Conservation (phyloP, 2,113 vertebrate species). For the Equus przewalskii region DNA sequence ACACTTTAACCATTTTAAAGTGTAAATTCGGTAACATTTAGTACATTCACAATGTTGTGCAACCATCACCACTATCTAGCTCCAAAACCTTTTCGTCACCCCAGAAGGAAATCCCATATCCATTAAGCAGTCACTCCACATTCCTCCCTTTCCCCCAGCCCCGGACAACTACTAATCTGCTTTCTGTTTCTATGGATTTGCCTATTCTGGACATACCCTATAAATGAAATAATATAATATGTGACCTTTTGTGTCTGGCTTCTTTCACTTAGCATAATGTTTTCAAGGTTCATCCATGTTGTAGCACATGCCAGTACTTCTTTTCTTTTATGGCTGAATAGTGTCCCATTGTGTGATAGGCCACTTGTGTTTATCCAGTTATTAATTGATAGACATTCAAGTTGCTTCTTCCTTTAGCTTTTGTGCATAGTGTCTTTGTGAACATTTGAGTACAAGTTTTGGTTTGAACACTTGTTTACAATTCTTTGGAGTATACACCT, state of each 20-base stretch:
- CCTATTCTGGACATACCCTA: neutral
- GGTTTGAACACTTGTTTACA: neutral
- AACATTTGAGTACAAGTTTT: slow-evolving; percentile 12
- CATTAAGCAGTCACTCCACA: neutral
- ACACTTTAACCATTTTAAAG: slow-evolving; percentile 27
- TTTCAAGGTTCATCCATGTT: neutral
- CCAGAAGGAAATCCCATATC: neutral
- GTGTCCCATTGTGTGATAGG: neutral
- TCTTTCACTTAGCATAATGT: neutral
- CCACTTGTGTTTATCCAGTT: neutral
- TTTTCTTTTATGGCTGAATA: neutral
- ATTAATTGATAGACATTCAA: neutral
- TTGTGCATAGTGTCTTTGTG: neutral
- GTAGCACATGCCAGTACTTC: neutral
- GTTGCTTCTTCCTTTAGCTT: neutral
- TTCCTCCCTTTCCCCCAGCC: neutral
- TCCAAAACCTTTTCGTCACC: neutral
- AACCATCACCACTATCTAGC: neutral
- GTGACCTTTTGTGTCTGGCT: neutral
- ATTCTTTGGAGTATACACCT: neutral
- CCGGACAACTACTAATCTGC: neutral
- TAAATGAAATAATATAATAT: neutral
- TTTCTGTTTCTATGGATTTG: neutral
- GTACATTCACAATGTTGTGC: neutral
- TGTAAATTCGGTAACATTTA: neutral